Base-by-base conservation (phyloP, 2,113 vertebrate species). In the Petaurus breviceps region DNA sequence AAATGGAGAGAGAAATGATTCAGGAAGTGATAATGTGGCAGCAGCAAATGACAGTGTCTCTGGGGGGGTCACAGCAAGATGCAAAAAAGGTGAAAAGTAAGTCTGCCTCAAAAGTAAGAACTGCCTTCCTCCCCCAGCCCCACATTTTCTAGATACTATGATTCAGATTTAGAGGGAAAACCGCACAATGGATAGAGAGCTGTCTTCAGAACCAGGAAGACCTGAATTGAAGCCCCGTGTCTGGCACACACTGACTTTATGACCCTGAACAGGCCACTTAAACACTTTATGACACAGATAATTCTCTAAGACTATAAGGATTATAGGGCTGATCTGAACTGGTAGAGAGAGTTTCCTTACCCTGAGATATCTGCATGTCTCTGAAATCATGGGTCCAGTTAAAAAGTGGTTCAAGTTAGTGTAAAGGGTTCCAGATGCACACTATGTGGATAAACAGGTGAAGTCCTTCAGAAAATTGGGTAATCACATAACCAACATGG, bases 371-470 rank as follows among this genome's bases (percentile, higher is more conserved):
- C 37, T 84, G 68, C 37, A 84, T 84, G 4, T 84, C 6, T 22
- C 22, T 84, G 37, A 84, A 84, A 84, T 43, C 16, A 43, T 4
- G 3, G 31, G 57, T 68, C 57, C 57, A 68, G 11, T 16, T 55
- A 61, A 68, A 16, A 68, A 68, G 43, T 43, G 37, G 68, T 22
- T 84, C 68, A 84, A 84, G n/a, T 84, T 84, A 84, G 19, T 84
- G 16, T 43, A 77, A 77, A 22, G 68, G 37, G 1, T 77, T 77
- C 68, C 28, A 22, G 99, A 99, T 99, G 99, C 98, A 0, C 99
- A 99, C 97, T 99, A 99, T 98, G 98, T 99, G 99, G 98, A 99
- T 2, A 99, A 99, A 97, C 99, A 99, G 97, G 99, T 99, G 97
- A 99, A 99, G 94, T 93, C 99, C 97, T 99, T 99, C 98, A 99